Evolutionary conservation across 2,113 vertebrate genomes (phyloP), one percentile per base, ranked within the genome.

Genomic region (Xenus cinereus): DNA sequence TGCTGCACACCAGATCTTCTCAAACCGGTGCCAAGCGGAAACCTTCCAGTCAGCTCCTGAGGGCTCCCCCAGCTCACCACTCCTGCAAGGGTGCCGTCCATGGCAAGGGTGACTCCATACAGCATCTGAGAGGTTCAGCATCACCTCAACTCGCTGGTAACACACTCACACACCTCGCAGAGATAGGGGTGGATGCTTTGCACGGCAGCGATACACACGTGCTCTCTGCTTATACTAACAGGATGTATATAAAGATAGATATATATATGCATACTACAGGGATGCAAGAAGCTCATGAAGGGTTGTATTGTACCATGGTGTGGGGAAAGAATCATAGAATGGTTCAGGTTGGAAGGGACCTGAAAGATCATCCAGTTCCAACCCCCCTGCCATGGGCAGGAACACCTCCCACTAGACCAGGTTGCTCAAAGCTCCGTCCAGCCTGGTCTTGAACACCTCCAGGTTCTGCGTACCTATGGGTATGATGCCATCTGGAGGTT

Each of bases 1-100:
- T 1, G 10, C 54, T 93, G 81, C 75, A 93, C 78, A 95, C 76
- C 90, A 96, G 74, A 95, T 74, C 80, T 91, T 95, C 80, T 56
- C 68, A 81, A 51, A 71, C 43, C 2, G 0, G 28, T 83, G 84
- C 90, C 87, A 95, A 85, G 87, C 33, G 62, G 84, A 93, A 97
- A 88, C 79, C 27, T 92, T 93, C 84, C 64, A 46, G 45, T n/a
- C 37, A 71, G 81, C 56, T 94, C 46, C 72, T 68, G 63, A 94
- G 79, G 64, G 21, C 26, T 82, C 37, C 78, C 45, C 35, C 59
- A 54, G 53, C 74, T 73, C 54, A 67, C 28, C 45, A 3, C 19
- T 53, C 57, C 54, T 11, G 9, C 27, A 27, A 32, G 21, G 22
- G 27, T 59, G 37, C 35, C 7, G 24, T 14, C 60, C 21, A 13